Base-by-base conservation (phyloP, 2,888 invertebrate species). In the Hybos culiciformis region DNA sequence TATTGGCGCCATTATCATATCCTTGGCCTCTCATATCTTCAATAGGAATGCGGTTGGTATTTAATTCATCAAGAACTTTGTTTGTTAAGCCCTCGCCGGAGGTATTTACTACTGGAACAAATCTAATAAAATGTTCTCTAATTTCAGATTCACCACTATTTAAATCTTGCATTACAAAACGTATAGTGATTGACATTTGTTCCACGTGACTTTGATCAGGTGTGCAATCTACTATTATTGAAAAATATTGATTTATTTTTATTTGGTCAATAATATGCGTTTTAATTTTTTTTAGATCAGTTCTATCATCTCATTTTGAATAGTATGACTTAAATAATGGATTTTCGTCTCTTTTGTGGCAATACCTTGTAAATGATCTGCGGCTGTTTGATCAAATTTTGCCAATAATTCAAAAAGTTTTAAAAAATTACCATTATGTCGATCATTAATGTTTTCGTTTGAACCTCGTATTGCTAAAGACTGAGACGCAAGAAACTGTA, bases 11-110 rank as follows among this genome's bases (percentile, higher is more conserved):
- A 19, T 34, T 34, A 19, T 34, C 34, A 34, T 34, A 34, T 5
- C 34, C 34, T 34, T 34, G 34, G 11, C 34, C 19, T 34, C 34
- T 34, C 34, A 34, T 34, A 34, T 34, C 19, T 34, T 34, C 33
- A 33, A 33, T 33, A 18, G 33, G 33, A 18, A 33, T 33, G 33
- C 18, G 33, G 33, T 33, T 33, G 33, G 33, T 33, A 33, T 33
- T 33, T 33, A 33, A 33, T 33, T 33, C 33, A 33, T 33, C 17
- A 33, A 33, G 33, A 33, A 33, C 18, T 33, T 33, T 33, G 18
- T 33, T 33, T 33, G 34, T 34, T 34, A 34, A 34, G n/a, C 34
- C 34, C 12, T 34, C 19, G 18, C 34, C 34, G 12, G 34, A 19
- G 19, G 19, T 34, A 19, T 34, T 34, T 34, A 19, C 19, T 11